These are phyloP conservation scores for Brienomyrus longianalis DNA, from an alignment of 2,113 vertebrate genomes.

Conservation along the genomic window DNA sequence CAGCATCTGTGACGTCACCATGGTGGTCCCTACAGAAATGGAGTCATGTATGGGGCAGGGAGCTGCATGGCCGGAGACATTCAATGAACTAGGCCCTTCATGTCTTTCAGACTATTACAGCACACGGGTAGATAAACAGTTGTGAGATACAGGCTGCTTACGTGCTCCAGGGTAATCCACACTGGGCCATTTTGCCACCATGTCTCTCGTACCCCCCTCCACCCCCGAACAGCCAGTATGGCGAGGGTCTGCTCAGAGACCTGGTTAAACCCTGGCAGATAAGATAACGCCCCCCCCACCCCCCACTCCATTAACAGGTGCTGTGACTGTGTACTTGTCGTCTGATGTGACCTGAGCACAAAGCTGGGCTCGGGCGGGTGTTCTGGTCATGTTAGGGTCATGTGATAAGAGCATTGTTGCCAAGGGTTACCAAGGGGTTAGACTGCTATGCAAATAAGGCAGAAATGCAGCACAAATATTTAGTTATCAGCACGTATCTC, in stretches of 20 bases:
- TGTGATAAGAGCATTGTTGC: not conserved
- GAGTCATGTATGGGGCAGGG: not conserved
- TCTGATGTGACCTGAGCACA: not conserved
- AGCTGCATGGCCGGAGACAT: not conserved
- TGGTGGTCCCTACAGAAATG: not conserved
- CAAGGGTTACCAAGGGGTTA: slow-evolving; percentile 1
- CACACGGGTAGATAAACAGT: not conserved
- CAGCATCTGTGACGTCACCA: not conserved
- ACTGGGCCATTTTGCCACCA: not conserved
- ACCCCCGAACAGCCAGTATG: not conserved
- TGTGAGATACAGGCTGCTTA: not conserved
- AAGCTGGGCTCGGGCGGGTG: not conserved
- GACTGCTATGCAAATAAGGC: not conserved
- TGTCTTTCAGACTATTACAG: not conserved
- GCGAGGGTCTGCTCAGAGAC: not conserved
- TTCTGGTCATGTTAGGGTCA: slow-evolving; percentile 4
- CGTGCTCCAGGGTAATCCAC: not conserved
- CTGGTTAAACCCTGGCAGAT: not conserved
- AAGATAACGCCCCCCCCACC: not conserved
- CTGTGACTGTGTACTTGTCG: not conserved
- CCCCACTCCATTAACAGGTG: not conserved
- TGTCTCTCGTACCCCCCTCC: not conserved
- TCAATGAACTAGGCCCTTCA: not conserved
- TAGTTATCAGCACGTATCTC: not conserved
- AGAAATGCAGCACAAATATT: not conserved